Conservation (phyloP, 2,113 vertebrate species). For the Daphoenositta chrysoptera region DNA sequence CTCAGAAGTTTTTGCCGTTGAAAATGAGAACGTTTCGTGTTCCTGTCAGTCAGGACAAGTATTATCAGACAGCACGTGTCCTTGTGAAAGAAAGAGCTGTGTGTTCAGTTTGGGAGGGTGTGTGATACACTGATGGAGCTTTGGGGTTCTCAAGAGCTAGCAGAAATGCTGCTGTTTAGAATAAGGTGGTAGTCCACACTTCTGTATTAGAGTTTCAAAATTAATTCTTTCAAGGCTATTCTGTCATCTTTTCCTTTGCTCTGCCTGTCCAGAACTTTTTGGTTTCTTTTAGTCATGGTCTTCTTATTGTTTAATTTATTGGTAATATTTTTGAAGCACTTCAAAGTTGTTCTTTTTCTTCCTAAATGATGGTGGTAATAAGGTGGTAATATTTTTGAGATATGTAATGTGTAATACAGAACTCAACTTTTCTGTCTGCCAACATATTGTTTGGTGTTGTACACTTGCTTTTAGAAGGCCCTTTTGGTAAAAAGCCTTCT, state of each 20-base stretch:
- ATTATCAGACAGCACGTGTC: neutral
- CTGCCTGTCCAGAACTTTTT: neutral
- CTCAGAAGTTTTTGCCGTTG: neutral
- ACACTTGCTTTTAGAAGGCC: neutral
- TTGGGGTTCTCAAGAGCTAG: neutral
- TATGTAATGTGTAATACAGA: neutral
- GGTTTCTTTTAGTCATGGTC: neutral
- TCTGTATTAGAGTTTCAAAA: neutral
- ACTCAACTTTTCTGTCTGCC: neutral
- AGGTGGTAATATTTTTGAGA: neutral
- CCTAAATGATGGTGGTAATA: neutral
- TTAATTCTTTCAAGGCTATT: neutral
- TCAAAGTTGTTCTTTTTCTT: neutral
- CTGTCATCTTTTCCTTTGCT: neutral
- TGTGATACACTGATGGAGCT: neutral
- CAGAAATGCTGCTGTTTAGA: neutral
- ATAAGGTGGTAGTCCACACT: neutral
- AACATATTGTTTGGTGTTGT: neutral
- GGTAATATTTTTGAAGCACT: neutral
- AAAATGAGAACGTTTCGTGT: neutral
- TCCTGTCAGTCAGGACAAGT: neutral
- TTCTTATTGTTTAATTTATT: neutral
- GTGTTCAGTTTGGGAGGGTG: neutral
- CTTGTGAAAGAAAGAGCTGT: neutral
- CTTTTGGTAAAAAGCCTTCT: neutral